Base-by-base conservation (phyloP, 2,113 vertebrate genomes). In the Paralichthys olivaceus region DNA sequence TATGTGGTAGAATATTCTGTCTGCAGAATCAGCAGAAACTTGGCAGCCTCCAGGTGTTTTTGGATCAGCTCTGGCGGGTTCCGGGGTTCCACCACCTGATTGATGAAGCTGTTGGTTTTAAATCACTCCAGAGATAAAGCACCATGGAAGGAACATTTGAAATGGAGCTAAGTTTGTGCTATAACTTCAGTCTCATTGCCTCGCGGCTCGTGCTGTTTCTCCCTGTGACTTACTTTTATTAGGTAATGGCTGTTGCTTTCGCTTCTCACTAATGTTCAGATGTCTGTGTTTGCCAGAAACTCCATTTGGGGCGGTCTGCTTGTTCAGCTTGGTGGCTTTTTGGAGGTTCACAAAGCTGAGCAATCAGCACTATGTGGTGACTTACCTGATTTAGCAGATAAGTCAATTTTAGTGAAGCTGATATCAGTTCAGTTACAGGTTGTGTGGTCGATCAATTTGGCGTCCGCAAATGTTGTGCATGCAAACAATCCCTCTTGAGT, bases 321-420 rank as follows among this genome's bases (percentile, higher is more conserved):
- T 85, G 79, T 73, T 83, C 86, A 86, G 84, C 79, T 88, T 85
- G 81, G 68, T 79, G 80, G 79, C 72, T 67, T 78, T 78, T 87
- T 69, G 62, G 58, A 76, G 51, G 29, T 62, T 80, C 45, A 47
- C 65, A 84, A 80, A 85, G 82, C 86, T 88, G 86, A 81, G 56
- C 82, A 88, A 88, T 84, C 86, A 82, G 63, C 51, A 68, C 80
- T 65, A 82, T 29, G 49, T 49, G 40, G 59, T 22, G 56, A 78
- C 40, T 80, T 78, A 75, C 75, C 65, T 81, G 76, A 78, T 63
- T 22, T 5, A 8, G 82, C 58, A 63, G 57, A 75, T 23, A 51
- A 75, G 63, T 85, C 77, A 2, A 20, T 57, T 81, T 69, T 22
- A 62, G 79, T 56, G 40, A 77, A 65, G 59, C 78, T 84, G 75